A percentile compares a stretch with the other conserved stretches of the same genome.
Conservation (phyloP, 2,113 vertebrate genomes). For the Lepus timidus region DNA sequence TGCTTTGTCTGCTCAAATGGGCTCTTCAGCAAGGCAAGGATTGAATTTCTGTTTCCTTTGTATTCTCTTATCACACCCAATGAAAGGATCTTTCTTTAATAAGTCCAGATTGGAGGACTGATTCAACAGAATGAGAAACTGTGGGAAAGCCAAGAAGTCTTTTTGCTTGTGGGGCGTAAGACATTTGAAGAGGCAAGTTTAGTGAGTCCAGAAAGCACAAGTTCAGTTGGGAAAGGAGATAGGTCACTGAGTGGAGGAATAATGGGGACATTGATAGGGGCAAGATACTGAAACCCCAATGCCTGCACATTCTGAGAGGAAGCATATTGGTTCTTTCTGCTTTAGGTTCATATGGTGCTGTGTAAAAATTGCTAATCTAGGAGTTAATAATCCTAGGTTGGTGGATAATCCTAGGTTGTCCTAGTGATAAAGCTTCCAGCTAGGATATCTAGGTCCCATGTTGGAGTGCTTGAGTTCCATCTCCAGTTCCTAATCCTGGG, state of each 20-base stretch:
- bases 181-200: background rate
- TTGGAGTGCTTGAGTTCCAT: too few relatives aligned
- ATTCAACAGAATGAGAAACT: constrained; percentile 37
- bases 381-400: background rate
- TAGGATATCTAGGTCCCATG: too few relatives aligned
- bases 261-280: background rate
- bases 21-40: background rate
- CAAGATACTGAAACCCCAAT: background rate
- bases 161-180: background rate
- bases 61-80: background rate
- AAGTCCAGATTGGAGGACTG: background rate
- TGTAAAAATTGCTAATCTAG: background rate
- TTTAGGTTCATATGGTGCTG: background rate
- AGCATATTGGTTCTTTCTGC: background rate
- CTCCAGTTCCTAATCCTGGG: too few relatives aligned
- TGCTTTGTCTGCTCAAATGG: constrained; percentile 5
- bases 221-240: background rate
- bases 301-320: background rate
- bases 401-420: too few relatives aligned
- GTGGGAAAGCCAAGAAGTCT: background rate
- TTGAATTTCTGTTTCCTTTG: background rate
- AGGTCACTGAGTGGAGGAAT: background rate
- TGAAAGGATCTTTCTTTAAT: background rate
- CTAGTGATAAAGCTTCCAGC: too few relatives aligned
- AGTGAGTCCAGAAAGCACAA: background rate